Conservation (phyloP, 2,797 vertebrate species). For the Aeoliscus strigatus region DNA sequence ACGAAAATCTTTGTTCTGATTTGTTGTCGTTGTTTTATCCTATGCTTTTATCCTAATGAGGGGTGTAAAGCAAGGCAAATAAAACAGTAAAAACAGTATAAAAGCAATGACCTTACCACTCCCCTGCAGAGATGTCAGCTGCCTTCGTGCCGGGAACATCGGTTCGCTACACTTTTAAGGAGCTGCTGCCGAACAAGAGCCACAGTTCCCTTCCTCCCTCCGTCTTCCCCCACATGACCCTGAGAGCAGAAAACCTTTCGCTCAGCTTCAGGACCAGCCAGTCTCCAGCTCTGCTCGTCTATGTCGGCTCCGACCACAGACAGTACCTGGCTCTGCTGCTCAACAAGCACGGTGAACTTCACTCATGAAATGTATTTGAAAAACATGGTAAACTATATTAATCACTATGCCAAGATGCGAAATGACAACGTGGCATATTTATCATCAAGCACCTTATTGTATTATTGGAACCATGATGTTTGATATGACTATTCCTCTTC, state of each 20-base stretch:
- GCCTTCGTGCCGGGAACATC: slow-evolving; percentile 83
- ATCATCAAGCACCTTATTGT: too few relatives aligned
- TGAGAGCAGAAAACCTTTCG: slow-evolving; percentile 78
- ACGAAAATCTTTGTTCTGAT: too few relatives aligned
- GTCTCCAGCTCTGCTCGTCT: slow-evolving; percentile 83
- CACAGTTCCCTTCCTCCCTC: slow-evolving; percentile 76
- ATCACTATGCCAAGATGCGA: too few relatives aligned
- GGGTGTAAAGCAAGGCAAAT: too few relatives aligned
- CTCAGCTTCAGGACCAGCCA: slow-evolving; percentile 86
- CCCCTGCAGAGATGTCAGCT: slow-evolving; percentile 83
- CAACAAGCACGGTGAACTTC: slow-evolving; percentile 84
- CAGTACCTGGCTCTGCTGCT: slow-evolving; percentile 85
- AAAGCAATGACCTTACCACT: not conserved
- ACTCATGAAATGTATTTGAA: too few relatives aligned
- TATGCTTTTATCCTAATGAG: too few relatives aligned
- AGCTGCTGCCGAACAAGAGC: slow-evolving; percentile 80
- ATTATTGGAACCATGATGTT: too few relatives aligned
- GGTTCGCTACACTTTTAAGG: slow-evolving; percentile 82
- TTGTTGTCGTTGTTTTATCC: too few relatives aligned
- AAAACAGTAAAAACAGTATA: too few relatives aligned
- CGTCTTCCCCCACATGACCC: slow-evolving; percentile 79
- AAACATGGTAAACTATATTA: too few relatives aligned
- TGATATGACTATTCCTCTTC: too few relatives aligned
- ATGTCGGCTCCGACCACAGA: slow-evolving; percentile 80
- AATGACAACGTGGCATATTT: too few relatives aligned